Percentiles rank a stretch among this genome's conserved stretches.
These are phyloP conservation scores for Drosophila bunnanda DNA, from an alignment of 2,888 invertebrate genomes.

Conservation along the genomic window DNA sequence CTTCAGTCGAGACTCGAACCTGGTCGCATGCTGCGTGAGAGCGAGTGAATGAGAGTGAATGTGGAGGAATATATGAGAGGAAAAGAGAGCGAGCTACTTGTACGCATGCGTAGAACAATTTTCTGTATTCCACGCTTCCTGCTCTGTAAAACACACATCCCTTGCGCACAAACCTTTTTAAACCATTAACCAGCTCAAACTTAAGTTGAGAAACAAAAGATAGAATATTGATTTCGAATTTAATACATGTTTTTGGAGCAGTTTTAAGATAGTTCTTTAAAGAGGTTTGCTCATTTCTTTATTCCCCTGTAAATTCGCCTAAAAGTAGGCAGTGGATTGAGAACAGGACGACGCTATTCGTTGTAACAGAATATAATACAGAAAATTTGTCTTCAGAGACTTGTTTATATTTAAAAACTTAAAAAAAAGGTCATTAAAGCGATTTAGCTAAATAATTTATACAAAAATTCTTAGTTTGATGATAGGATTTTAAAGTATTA, in stretches of 20 bases:
- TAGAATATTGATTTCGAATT: no score
- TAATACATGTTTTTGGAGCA: not conserved
- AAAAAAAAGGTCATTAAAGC: not conserved
- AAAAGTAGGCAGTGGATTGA: not conserved
- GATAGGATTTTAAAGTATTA: not conserved
- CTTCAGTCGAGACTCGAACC: conserved; percentile 25
- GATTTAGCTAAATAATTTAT: not conserved
- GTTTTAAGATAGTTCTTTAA: not conserved
- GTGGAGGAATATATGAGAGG: conserved; percentile 3
- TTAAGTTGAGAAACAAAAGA: not conserved
- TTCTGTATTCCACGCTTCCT: conserved; percentile 16
- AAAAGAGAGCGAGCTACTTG: conserved; percentile 20
- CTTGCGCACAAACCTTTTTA: conserved; percentile 5
- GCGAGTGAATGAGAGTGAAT: conserved; percentile 9
- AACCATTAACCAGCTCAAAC: not conserved
- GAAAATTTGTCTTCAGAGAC: not conserved
- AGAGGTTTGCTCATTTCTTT: not conserved
- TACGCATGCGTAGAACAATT: conserved; percentile 34
- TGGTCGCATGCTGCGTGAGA: conserved; percentile 22
- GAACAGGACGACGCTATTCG: not conserved
- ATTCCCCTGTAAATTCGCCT: not conserved
- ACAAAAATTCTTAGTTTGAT: no score
- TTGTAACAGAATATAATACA: not conserved
- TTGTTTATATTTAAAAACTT: not conserved
- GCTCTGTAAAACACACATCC: conserved; percentile 25